Evolutionary conservation across 2,888 invertebrate genomes (phyloP).

Genomic region (Eilema caniola): DNA sequence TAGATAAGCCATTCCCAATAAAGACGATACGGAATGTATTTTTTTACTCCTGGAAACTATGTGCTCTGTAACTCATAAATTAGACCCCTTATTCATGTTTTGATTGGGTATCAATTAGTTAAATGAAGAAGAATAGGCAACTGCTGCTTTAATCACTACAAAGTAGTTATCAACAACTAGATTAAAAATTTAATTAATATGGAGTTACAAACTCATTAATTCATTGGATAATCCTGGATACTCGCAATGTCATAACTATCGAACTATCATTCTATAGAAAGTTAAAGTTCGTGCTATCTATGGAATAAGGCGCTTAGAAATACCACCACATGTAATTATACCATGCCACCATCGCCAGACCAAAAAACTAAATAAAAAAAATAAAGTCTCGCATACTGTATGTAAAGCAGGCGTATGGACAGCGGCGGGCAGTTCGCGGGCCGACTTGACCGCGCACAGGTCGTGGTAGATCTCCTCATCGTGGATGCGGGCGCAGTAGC

Average conservation of each 20-base stretch:
- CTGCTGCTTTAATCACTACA: neutral
- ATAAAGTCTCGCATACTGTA: slow-evolving; percentile 79
- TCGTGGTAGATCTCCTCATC: slow-evolving; percentile 98
- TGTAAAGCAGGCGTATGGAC: slow-evolving; percentile 77
- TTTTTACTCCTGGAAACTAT: neutral
- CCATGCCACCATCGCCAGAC: slow-evolving; percentile 43
- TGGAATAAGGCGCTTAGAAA: slow-evolving; percentile 5
- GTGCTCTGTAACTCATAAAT: neutral
- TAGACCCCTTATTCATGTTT: neutral
- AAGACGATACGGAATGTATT: neutral
- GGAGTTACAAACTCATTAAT: neutral
- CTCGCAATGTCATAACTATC: neutral
- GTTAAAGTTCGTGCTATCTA: neutral
- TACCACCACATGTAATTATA: slow-evolving; percentile 25
- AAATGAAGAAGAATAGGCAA: too few relatives aligned
- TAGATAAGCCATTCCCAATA: neutral
- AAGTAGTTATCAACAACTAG: neutral
- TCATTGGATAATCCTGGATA: neutral
- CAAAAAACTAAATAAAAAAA: slow-evolving; percentile 54
- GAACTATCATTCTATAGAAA: neutral
- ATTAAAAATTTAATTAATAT: neutral
- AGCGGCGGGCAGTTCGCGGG: slow-evolving; percentile 84
- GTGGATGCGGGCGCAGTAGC: slow-evolving; percentile 90
- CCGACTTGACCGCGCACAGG: slow-evolving; percentile 92
- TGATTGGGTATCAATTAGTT: neutral